A percentile compares a stretch with the other conserved stretches of the same genome.
Conservation (phyloP, 2,797 vertebrate genomes). For the Urosaurus nigricauda region DNA sequence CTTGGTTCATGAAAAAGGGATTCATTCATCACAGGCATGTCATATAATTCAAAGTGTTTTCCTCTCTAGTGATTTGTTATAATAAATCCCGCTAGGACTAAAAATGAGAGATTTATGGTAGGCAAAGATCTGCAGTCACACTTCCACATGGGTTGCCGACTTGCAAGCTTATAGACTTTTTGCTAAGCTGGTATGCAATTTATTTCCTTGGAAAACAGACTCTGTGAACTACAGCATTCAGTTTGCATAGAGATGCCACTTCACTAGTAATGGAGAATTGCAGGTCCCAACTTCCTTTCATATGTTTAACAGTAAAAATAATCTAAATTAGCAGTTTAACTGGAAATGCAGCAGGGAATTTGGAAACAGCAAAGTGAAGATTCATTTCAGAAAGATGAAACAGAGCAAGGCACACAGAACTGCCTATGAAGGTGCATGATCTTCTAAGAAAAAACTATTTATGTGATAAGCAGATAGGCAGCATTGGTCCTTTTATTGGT, state of each 20-base stretch:
- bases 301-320: constrained; percentile 50
- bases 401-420: constrained; percentile 60
- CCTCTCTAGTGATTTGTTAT: constrained; percentile 62
- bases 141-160: constrained; percentile 37
- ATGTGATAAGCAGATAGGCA: constrained; percentile 69
- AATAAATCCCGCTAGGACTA: constrained; percentile 48
- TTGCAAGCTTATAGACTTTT: constrained; percentile 53
- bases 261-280: constrained; percentile 9
- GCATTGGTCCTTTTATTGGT: constrained; percentile 46
- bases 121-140: constrained; percentile 47
- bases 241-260: constrained; percentile 30
- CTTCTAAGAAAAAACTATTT: constrained; percentile 66
- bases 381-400: constrained; percentile 57
- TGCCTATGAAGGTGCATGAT: constrained; percentile 55
- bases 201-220: constrained; percentile 60
- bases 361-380: not conserved
- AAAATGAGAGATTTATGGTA: constrained; percentile 34
- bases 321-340: constrained; percentile 58
- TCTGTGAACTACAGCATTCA: constrained; percentile 40
- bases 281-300: constrained; percentile 32
- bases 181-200: constrained; percentile 62
- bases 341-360: not conserved
- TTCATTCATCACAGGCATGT: constrained; percentile 54
- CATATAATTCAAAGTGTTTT: constrained; percentile 56
- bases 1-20: constrained; percentile 45